Base-by-base conservation (phyloP, 2,797 vertebrate genomes). In the Cyclopterus lumpus region DNA sequence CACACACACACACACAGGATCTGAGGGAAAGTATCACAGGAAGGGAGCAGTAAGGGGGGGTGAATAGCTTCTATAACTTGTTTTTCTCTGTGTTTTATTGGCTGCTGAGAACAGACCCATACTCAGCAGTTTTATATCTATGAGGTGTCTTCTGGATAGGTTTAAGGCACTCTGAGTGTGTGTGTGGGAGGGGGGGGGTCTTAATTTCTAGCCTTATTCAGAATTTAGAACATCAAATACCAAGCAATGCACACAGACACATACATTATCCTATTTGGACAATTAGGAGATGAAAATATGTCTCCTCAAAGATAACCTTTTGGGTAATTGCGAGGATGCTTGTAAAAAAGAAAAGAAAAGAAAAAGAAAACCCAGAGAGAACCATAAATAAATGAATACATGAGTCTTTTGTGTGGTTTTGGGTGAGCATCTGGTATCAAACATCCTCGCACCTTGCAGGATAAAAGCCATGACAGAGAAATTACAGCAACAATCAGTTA, bases 401-500 rank as follows among this genome's bases (percentile, higher is more conserved):
- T 63, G 55, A 80, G 74, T 80, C 86, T 91, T 93, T 91, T 90
- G 86, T 91, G 86, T 89, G 83, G 80, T 87, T 89, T 90, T 86
- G 86, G 73, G 90, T 81, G 85, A 91, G 88, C 86, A 90, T 88
- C 90, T 90, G 89, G 78, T 92, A 92, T 93, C 89, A 93, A 93
- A 93, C 85, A 91, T 61, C 48, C 83, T 88, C 76, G 79, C 84
- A 88, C 74, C 68, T 77, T 77, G 75, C 67, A n/a, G 67, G 90
- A 93, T 93, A 88, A 93, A 93, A 95, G 91, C 79, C 67, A 54
- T 86, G 91, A 92, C 91, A 92, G 90, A 91, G 84, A 86, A 93
- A 93, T 94, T 93, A 93, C 87, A 91, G 76, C 81, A 88, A 85
- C 86, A 87, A 93, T 93, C 89, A 91, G 85, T 89, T 89, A 82